Evolutionary conservation across 2,113 vertebrate species (phyloP), one percentile per base, ranked within the genome.

Genomic region (Cephalopholis sonnerati): DNA sequence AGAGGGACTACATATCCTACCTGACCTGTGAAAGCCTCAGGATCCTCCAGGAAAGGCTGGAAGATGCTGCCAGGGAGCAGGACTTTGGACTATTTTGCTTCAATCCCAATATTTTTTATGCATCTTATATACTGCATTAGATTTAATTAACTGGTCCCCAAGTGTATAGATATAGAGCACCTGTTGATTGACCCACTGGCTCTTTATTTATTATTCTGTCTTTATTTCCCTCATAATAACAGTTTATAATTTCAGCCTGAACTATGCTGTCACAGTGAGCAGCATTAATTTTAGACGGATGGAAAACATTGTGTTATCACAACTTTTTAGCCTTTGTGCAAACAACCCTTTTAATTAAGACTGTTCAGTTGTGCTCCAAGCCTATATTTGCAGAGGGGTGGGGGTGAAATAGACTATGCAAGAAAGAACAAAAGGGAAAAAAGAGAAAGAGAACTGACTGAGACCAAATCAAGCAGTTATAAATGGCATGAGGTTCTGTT

Each of bases 301-400:
- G 71, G 80, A 87, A 87, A 88, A 83, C 87, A 79, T 83, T 39
- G 57, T 80, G 86, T 87, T 91, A 89, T 92, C 83, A 79, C 80
- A 74, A 87, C 85, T n/a, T 85, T 87, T 86, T 85, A 88, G 90
- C 87, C 82, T 87, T 86, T 87, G 82, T 87, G 77, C 86, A 90
- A 92, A 88, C 78, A 92, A 63, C 53, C 83, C 80, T 87, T 90
- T 91, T 90, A 91, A 93, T 93, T 90, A 93, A 89, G 91, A 87
- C 82, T 83, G 77, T 62, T 85, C 82, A 65, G 41, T 87, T 75
- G 82, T 68, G 83, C 83, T 83, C 79, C 32, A 22, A 79, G 77
- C 80, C 87, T 68, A 77, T 89, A 82, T 93, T 88, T 84, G 76
- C 68, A 82, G 65, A 88, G 81, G 7, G 66, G 74, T 79, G 25